Conservation (phyloP, 2,797 vertebrate species). For the Lophotriccus pileatus region DNA sequence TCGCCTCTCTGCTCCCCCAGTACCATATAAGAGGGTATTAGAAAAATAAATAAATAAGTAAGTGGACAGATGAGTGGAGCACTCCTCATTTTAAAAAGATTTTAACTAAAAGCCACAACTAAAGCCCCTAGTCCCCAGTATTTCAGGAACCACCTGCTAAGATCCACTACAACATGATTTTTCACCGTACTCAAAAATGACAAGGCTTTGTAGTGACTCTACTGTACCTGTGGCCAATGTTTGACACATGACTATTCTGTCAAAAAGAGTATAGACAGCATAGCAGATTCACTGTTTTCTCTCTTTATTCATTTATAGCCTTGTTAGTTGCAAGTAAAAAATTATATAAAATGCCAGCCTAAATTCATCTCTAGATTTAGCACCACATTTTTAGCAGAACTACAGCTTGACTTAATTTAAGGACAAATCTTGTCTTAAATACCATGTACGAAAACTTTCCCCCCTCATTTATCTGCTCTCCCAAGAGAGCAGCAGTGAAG, state of each 20-base stretch:
- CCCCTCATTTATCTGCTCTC: not conserved
- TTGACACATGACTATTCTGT: not conserved
- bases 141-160: not conserved
- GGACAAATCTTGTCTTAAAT: not conserved
- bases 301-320: not conserved
- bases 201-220: not conserved
- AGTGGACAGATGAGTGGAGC: not conserved
- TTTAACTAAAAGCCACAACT: not conserved
- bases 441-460: not conserved
- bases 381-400: not conserved
- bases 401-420: not conserved
- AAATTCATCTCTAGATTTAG: constrained; percentile 1
- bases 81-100: not conserved
- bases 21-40: not conserved
- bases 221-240: not conserved
- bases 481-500: not conserved
- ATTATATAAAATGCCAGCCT: not conserved
- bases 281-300: not conserved
- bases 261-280: not conserved
- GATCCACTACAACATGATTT: not conserved
- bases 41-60: not conserved
- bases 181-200: not conserved
- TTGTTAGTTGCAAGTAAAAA: not conserved
- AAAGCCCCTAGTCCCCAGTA: not conserved
- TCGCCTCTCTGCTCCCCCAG: not conserved